A percentile compares a stretch with the other conserved stretches of the same genome.
phyloP scores from a whole-genome alignment of 2,888 invertebrate species.

The Xestia xanthographa region DNA sequence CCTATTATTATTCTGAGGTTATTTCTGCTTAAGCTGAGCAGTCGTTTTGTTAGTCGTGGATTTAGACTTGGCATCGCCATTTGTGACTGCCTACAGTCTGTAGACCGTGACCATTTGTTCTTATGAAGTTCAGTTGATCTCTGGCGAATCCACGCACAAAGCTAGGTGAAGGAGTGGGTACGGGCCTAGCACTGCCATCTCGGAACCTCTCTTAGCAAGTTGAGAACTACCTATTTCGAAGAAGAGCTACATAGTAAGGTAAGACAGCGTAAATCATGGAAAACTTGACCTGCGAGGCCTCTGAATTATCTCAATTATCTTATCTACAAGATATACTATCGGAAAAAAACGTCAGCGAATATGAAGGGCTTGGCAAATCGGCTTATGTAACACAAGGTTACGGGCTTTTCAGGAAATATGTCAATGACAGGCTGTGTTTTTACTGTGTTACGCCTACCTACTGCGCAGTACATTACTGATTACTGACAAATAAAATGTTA shows the following conservation, averaged over 20 bases:
- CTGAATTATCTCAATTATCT: conserved; percentile 24
- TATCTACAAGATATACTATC: conserved; percentile 34
- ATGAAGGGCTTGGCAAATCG: conserved; percentile 20
- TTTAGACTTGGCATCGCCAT: no score
- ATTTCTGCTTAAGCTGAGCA: no score
- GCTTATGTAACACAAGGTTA: conserved; percentile 15
- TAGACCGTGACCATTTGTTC: no score
- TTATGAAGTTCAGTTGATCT: no score
- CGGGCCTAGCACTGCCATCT: no score
- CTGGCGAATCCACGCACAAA: no score
- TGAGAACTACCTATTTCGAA: not conserved
- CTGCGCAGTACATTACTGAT: conserved; percentile 20
- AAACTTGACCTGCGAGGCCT: conserved; percentile 37
- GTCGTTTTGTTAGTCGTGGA: no score
- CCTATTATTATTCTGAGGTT: no score
- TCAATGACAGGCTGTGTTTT: not conserved
- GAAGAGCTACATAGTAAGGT: not conserved
- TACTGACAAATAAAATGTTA: not conserved
- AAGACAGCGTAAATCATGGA: conserved; percentile 1
- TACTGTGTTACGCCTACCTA: not conserved
- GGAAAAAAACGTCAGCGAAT: conserved; percentile 11
- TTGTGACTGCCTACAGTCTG: no score
- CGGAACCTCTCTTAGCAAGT: no score
- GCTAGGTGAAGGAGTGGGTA: no score
- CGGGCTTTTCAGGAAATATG: conserved; percentile 13